phyloP scores from a whole-genome alignment of 1,140 invertebrate species.

The Holcopasites calliopsidis region DNA sequence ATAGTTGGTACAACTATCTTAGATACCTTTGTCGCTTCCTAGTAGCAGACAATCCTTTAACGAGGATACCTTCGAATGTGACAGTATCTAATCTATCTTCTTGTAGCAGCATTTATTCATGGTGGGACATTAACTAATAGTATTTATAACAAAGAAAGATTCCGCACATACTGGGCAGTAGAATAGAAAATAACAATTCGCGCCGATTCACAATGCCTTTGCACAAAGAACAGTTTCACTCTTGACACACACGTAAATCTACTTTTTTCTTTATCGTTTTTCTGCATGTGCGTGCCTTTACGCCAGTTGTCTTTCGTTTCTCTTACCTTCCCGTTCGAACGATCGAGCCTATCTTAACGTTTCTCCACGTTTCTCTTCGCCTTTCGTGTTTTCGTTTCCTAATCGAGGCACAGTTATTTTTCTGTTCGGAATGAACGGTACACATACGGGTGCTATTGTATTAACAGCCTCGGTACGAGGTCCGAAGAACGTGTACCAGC shows the following conservation, averaged over 20 bases:
- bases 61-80: not conserved
- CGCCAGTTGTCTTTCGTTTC: not conserved
- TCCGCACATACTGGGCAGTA: constrained; percentile 62
- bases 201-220: constrained; percentile 65
- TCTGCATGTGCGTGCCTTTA: constrained; percentile 71
- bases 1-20: constrained; percentile 50
- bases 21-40: constrained; percentile 28
- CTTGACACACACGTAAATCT: constrained; percentile 64
- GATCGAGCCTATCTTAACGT: not conserved
- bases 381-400: not conserved
- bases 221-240: constrained; percentile 70
- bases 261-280: constrained; percentile 64
- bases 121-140: constrained; percentile 16
- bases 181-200: constrained; percentile 60
- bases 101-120: constrained; percentile 45
- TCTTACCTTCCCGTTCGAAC: constrained; percentile 19
- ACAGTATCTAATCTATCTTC: constrained; percentile 29
- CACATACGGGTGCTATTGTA: constrained; percentile 24
- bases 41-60: constrained; percentile 37
- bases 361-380: not conserved
- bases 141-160: constrained; percentile 5
- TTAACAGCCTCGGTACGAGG: constrained; percentile 33
- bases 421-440: constrained; percentile 21
- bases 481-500: not conserved
- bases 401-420: constrained; percentile 14